Conservation (phyloP, 2,888 invertebrate genomes). For the Pegoplata infirma region DNA sequence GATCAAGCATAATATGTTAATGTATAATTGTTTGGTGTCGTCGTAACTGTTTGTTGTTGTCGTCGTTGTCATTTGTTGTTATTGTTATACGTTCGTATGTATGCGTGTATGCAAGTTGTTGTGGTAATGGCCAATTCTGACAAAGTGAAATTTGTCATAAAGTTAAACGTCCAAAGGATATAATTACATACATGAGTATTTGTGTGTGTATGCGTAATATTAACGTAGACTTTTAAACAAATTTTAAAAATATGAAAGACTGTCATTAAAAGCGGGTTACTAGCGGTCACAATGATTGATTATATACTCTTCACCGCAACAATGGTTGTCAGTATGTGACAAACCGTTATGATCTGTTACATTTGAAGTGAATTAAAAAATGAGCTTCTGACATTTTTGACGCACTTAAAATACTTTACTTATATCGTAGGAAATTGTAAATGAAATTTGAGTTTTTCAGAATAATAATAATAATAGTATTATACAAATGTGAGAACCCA, state of each 20-base stretch:
- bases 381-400: too few species aligned
- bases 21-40: conserved; percentile 13
- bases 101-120: not conserved
- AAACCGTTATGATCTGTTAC: too few species aligned
- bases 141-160: conserved; percentile 38
- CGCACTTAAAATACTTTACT: too few species aligned
- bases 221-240: too few species aligned
- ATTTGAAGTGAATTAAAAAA: too few species aligned
- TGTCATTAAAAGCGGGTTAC: not conserved
- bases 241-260: not conserved
- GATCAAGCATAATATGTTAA: conserved; percentile 41
- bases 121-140: conserved; percentile 43
- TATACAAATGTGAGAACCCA: too few species aligned
- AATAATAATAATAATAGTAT: too few species aligned
- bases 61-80: not conserved
- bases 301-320: too few species aligned
- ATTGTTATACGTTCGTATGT: not conserved
- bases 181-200: conserved; percentile 13
- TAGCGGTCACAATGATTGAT: too few species aligned
- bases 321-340: too few species aligned
- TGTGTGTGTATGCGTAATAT: not conserved
- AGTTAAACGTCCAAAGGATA: conserved; percentile 42
- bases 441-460: too few species aligned
- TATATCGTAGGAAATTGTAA: too few species aligned
- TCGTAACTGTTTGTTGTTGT: not conserved